phyloP scores from a whole-genome alignment of 2,888 invertebrate species.

The Drosophila falleni region DNA sequence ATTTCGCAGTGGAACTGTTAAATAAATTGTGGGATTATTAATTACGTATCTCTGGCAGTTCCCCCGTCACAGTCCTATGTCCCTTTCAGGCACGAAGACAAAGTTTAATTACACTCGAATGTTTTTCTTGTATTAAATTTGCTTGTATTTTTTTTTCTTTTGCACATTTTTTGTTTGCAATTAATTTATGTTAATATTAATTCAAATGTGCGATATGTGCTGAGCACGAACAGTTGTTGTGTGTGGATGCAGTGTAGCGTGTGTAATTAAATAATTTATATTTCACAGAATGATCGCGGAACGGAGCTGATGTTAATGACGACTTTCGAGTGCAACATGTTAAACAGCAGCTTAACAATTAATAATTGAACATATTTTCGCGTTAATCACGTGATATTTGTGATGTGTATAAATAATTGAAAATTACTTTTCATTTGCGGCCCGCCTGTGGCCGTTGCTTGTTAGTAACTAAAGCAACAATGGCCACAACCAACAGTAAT shows the following conservation, averaged over 20 bases:
- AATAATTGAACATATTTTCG: constrained; percentile 68
- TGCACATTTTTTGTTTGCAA: constrained; percentile 27
- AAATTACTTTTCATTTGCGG: constrained; percentile 55
- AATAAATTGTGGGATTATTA: constrained; percentile 67
- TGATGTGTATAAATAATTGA: constrained; percentile 51
- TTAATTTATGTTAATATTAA: constrained; percentile 54
- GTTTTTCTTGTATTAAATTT: constrained; percentile 34
- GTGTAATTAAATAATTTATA: constrained; percentile 44
- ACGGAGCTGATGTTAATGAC: neutral
- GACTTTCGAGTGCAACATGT: constrained; percentile 39
- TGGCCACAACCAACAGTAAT: constrained; percentile 45
- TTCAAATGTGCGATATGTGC: constrained; percentile 36
- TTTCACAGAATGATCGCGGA: constrained; percentile 25
- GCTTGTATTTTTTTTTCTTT: constrained; percentile 14
- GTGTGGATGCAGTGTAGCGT: constrained; percentile 5
- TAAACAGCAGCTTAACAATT: constrained; percentile 46
- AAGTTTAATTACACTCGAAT: constrained; percentile 62
- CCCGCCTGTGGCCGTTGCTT: constrained; percentile 49
- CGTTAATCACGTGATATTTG: constrained; percentile 68
- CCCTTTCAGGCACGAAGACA: constrained; percentile 10
- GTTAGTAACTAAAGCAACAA: constrained; percentile 76
- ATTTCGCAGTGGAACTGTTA: constrained; percentile 46
- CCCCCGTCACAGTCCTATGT: neutral
- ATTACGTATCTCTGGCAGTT: constrained; percentile 14
- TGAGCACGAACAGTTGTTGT: constrained; percentile 6